Base-by-base conservation (phyloP, 2,888 invertebrate genomes). In the Trissolcus japonicus region DNA sequence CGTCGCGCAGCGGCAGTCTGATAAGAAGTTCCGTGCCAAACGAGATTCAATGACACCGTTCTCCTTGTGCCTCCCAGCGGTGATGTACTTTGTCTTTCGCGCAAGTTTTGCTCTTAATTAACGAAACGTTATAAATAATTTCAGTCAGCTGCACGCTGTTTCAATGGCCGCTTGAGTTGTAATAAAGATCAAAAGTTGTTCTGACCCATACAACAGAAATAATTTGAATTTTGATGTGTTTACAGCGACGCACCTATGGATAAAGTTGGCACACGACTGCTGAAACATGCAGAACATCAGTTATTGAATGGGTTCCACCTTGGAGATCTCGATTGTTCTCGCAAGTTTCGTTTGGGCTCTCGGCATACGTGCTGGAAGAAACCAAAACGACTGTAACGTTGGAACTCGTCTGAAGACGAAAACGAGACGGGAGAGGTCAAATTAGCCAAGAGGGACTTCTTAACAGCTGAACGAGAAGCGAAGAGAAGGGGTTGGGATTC, bases 391-490 rank as follows among this genome's bases (percentile, higher is more conserved):
- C 50, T 48, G 54, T 40, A 63, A 60, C 51, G 57, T 14, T 61
- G 56, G n/a, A 66, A 74, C 67, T 71, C 66, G 66, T 67, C 72
- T 65, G 67, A 79, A 78, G 77, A 75, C 68, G 78, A 48, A 76
- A 77, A 74, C 68, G 72, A 79, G 78, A 73, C 72, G 54, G 25
- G 59, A 56, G 80, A 72, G 69, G 80, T 79, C 78, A 86, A 88
- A 88, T 87, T 87, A 87, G 87, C 84, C 87, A 85, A 84, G 82
- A 85, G 88, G 87, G 88, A 88, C 83, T 88, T 87, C 88, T 88
- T 87, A 88, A 88, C 87, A 87, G 87, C 85, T 83, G 83, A 80
- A 86, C 84, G 87, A 86, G 86, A 83, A 81, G 60, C 19, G 59
- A 6, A 16, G 19, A n/a, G 35, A 55, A 76, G 76, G 81, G 82